Percentiles rank a stretch among this genome's conserved stretches.
Evolutionary conservation across 2,797 vertebrate genomes (phyloP).

Genomic region (Margarornis squamiger): DNA sequence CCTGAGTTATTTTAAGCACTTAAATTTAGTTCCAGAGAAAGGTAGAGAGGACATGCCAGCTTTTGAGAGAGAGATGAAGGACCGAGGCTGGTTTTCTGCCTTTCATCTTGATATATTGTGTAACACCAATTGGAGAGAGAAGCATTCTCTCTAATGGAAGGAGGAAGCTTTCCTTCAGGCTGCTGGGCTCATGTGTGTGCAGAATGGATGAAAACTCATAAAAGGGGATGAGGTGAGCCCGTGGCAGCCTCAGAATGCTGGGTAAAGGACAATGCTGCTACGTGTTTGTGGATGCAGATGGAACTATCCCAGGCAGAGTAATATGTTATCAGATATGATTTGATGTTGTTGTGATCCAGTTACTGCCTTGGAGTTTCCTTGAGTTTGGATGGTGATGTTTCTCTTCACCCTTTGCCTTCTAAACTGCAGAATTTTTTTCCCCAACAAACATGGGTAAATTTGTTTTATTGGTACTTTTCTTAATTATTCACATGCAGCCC

Average conservation of each 20-base stretch:
- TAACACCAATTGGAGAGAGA: not conserved
- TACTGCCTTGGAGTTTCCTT: not conserved
- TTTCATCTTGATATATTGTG: constrained; percentile 32
- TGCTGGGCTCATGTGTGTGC: constrained; percentile 14
- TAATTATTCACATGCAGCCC: not conserved
- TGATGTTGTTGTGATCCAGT: not conserved
- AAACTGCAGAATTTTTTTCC: not conserved
- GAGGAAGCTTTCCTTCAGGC: constrained; percentile 23
- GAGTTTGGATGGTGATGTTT: not conserved
- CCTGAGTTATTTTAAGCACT: constrained; percentile 11
- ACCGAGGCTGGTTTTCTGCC: not conserved
- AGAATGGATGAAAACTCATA: constrained; percentile 28
- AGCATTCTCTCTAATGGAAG: constrained; percentile 1
- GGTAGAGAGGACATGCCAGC: not conserved
- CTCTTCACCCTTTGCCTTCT: not conserved
- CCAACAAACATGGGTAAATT: not conserved
- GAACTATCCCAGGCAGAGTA: not conserved
- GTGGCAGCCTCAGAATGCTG: not conserved
- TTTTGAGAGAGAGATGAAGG: not conserved
- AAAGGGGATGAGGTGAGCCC: not conserved
- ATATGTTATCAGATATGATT: not conserved
- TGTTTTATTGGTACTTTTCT: constrained; percentile 11
- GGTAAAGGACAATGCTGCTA: not conserved
- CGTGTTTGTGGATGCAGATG: accelerated
- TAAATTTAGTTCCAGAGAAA: not conserved